These are phyloP conservation scores for rat (Rattus norvegicus) DNA, from an alignment of 2,113 vertebrate species.

Conservation along the genomic window DNA sequence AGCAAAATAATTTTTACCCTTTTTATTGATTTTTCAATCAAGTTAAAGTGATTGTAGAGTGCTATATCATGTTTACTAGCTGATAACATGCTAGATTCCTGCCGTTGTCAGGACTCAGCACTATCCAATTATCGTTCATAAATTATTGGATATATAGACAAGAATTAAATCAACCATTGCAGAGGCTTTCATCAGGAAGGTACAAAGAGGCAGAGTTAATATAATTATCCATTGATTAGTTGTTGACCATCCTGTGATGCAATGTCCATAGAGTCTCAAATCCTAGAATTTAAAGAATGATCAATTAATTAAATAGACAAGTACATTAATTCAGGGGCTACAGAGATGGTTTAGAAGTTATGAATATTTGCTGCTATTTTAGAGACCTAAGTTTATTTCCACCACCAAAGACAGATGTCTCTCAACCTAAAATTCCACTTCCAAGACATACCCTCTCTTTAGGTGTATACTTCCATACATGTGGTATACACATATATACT, in stretches of 20 bases:
- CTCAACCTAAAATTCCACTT: background rate
- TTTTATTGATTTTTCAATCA: constrained; percentile 31
- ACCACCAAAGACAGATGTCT: background rate
- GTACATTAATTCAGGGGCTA: background rate
- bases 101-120: background rate
- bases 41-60: background rate
- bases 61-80: background rate
- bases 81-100: background rate
- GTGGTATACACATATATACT: background rate
- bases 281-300: background rate
- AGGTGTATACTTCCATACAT: background rate
- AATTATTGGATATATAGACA: background rate
- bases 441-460: background rate
- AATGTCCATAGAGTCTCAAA: background rate
- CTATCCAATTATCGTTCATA: background rate
- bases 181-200: background rate
- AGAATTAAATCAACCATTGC: background rate
- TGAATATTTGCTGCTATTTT: background rate
- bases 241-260: background rate
- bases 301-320: background rate
- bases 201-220: background rate
- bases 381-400: background rate
- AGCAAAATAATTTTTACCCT: constrained; percentile 22
- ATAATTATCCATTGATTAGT: background rate
- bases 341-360: no score